Base-by-base conservation (phyloP, 2,888 invertebrate species). In the Orthonevra nobilis region DNA sequence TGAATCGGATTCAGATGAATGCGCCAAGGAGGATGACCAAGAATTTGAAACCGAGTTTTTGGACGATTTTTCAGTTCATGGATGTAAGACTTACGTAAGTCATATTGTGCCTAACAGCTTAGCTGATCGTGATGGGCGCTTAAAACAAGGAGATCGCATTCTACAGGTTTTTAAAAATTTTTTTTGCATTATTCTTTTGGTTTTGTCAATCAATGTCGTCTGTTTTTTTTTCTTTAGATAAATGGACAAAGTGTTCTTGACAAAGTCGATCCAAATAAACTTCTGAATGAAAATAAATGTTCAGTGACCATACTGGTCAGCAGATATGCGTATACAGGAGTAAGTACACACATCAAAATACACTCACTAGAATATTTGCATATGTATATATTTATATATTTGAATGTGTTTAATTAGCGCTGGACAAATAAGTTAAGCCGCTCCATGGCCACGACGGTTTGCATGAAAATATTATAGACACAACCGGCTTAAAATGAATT, bases 41-140 rank as follows among this genome's bases (percentile, higher is more conserved):
- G n/a, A n/a, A n/a, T n/a, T n/a, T n/a, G n/a, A n/a, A n/a, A n/a
- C n/a, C n/a, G n/a, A n/a, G n/a, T n/a, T n/a, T 40, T 17, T 54
- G 1, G 90, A 90, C 79, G 89, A 88, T 79, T 89, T 90, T 70
- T 89, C 88, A 46, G 89, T 89, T 68, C 89, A 89, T 66, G 90
- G 90, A 3, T 70, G 50, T 28, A 92, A 92, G 85, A 91, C 92
- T 66, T 92, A 92, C 85, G 91, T 93, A 81, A 91, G 92, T 81
- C 92, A 92, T 87, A 90, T 91, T 82, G 89, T 90, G 66, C 90
- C 90, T 40, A 89, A 90, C 81, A 90, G 91, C 82, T 87, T 91
- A 2, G 91, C 91, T 5, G 90, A 90, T 61, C 86, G 89, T 44
- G 91, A 91, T 83, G 91, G 91, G 20, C 88, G 91, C 50, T 85